Conservation (phyloP, 2,113 vertebrate species). For the Mastomys natalensis region DNA sequence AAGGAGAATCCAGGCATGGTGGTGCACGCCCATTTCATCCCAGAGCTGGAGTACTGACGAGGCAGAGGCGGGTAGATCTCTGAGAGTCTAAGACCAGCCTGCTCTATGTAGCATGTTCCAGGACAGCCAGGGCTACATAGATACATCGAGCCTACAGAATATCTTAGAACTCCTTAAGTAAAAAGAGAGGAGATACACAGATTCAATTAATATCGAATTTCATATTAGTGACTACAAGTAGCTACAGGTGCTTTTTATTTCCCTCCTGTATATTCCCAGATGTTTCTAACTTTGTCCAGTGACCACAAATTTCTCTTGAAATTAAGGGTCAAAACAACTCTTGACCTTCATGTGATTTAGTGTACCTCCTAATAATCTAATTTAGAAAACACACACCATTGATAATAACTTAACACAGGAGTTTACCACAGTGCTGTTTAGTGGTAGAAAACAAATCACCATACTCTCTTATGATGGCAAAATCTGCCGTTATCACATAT, state of each 20-base stretch:
- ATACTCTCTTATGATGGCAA: not conserved
- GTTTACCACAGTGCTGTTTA: not conserved
- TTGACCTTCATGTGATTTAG: not conserved
- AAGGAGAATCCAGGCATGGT: not conserved
- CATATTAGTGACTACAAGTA: not conserved
- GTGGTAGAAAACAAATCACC: not conserved
- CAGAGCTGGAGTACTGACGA: not conserved
- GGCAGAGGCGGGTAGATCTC: not conserved
- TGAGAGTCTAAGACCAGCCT: not conserved
- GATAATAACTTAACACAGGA: not conserved
- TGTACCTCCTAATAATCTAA: not conserved
- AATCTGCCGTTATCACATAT: not conserved
- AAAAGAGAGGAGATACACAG: not conserved
- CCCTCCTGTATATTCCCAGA: not conserved
- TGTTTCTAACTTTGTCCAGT: not conserved
- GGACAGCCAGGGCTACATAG: not conserved
- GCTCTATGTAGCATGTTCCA: not conserved
- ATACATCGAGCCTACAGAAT: not conserved
- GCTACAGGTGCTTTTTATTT: conserved; percentile 6
- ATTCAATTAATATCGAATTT: not conserved
- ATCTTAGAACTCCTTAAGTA: not conserved
- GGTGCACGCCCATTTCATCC: not conserved
- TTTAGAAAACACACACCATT: not conserved
- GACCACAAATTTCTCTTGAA: conserved; percentile 33
- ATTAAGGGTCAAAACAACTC: not conserved